These are phyloP conservation scores for Pseudomyrmex dendroicus DNA, from an alignment of 1,140 invertebrate species.

Conservation along the genomic window DNA sequence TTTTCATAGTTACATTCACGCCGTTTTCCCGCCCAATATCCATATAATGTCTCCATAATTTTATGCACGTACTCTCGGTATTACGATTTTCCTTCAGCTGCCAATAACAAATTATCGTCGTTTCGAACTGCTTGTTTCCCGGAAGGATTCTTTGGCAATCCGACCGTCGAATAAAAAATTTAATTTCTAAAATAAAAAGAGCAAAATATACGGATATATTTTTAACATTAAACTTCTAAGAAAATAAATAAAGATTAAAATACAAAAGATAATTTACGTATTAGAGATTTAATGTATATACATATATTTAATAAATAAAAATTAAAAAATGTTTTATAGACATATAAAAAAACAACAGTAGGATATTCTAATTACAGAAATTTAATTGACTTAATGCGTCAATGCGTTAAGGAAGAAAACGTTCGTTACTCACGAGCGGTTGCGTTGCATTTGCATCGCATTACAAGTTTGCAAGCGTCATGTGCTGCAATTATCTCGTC, in stretches of 20 bases:
- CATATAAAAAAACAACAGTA: background rate
- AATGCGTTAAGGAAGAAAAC: constrained; percentile 29
- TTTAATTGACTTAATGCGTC: constrained; percentile 30
- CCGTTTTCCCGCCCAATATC: background rate
- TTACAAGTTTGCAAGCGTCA: constrained; percentile 33
- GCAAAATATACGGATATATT: background rate
- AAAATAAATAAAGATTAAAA: too few relatives aligned
- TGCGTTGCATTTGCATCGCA: constrained; percentile 38
- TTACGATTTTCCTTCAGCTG: constrained; percentile 8
- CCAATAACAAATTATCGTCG: constrained; percentile 21
- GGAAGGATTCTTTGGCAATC: constrained; percentile 53
- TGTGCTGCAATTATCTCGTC: background rate
- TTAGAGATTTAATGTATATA: too few relatives aligned
- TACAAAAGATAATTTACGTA: background rate
- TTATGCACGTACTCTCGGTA: background rate
- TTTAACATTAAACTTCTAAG: background rate
- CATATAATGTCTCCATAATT: background rate
- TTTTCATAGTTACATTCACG: constrained; percentile 54
- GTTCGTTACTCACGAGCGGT: constrained; percentile 7
- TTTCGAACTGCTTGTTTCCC: constrained; percentile 19
- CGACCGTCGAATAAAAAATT: background rate
- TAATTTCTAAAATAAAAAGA: background rate
- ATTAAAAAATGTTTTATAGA: background rate
- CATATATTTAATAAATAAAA: background rate
- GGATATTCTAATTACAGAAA: background rate